Conservation (phyloP, 1,140 invertebrate species). For the Atta colombica region DNA sequence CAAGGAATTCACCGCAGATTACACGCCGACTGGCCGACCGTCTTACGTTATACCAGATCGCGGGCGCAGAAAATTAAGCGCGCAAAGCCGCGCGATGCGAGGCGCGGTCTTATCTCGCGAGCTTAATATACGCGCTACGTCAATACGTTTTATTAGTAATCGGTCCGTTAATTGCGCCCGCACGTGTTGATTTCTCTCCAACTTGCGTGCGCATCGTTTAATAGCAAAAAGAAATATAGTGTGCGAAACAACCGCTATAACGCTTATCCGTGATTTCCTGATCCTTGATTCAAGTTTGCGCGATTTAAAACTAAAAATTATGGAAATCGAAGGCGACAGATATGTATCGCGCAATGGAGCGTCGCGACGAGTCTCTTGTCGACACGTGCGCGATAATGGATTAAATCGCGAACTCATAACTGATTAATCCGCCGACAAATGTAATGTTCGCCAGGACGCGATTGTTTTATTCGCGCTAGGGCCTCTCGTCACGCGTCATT, state of each 20-base stretch:
- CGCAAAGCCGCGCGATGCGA: neutral
- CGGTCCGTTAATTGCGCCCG: slow-evolving; percentile 36
- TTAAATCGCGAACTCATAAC: neutral
- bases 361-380: slow-evolving; percentile 2
- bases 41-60: neutral
- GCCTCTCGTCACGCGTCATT: slow-evolving; percentile 73
- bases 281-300: neutral
- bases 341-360: neutral
- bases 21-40: neutral
- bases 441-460: neutral
- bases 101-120: neutral
- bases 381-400: neutral
- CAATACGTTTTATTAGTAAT: neutral
- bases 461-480: slow-evolving; percentile 55
- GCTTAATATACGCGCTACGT: neutral
- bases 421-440: slow-evolving; percentile 23
- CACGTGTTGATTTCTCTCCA: neutral
- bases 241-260: neutral
- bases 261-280: neutral
- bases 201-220: slow-evolving; percentile 20
- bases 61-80: slow-evolving; percentile 53
- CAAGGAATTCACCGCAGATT: slow-evolving; percentile 15
- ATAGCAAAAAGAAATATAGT: neutral
- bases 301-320: slow-evolving; percentile 10
- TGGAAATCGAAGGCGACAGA: neutral